phyloP scores from a whole-genome alignment of 2,113 vertebrate genomes.

The Myotis lucifugus region DNA sequence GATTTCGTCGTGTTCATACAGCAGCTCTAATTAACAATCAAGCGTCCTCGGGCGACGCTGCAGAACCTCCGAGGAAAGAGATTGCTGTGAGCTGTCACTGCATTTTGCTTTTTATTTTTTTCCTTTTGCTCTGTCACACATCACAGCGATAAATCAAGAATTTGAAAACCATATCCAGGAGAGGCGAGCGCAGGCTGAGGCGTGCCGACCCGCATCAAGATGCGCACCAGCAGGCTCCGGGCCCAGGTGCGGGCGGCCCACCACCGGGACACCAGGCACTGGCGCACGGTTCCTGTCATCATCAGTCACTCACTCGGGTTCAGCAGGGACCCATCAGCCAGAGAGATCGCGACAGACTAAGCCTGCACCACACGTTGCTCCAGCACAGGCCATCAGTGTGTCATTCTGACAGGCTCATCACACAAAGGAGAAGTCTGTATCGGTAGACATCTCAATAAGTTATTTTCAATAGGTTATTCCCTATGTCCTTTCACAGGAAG shows the following conservation, averaged over 20 bases:
- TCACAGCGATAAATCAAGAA: conserved; percentile 39
- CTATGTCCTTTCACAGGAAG: not conserved
- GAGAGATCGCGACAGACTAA: conserved; percentile 49
- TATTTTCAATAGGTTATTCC: conserved; percentile 10
- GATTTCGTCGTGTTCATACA: not conserved
- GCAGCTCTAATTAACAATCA: conserved; percentile 39
- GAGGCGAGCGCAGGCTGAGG: not conserved
- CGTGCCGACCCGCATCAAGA: not conserved
- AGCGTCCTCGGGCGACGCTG: not conserved
- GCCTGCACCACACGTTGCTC: not conserved
- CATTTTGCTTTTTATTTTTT: conserved; percentile 12
- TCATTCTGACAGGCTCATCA: conserved; percentile 43
- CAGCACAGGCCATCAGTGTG: not conserved
- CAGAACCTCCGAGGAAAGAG: not conserved
- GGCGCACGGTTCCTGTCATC: not conserved
- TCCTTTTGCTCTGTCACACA: conserved; percentile 41
- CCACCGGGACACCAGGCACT: not conserved
- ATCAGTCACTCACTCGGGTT: not conserved
- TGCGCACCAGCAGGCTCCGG: not conserved
- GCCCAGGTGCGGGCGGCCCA: not conserved
- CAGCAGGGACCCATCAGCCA: not conserved
- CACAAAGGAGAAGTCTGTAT: not conserved
- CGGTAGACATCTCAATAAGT: conserved; percentile 22
- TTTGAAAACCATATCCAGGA: conserved; percentile 35
- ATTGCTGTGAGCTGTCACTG: conserved; percentile 20